Percentiles rank a stretch among this genome's conserved stretches.
These are phyloP conservation scores for Scomberomorus guttatus DNA, from an alignment of 2,797 vertebrate genomes.

Conservation along the genomic window DNA sequence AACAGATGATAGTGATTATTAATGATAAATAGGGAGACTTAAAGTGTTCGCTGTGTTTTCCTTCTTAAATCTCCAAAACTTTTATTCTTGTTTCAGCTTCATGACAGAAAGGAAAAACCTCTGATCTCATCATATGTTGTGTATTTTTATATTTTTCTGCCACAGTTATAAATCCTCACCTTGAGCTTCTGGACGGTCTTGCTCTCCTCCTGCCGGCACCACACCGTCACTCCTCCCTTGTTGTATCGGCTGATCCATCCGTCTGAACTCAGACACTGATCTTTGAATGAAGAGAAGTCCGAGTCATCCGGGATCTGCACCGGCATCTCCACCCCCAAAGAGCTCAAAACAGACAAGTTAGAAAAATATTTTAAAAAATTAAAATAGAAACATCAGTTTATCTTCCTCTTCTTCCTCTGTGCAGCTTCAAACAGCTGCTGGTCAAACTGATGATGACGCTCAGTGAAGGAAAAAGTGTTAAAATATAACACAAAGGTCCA, in stretches of 20 bases:
- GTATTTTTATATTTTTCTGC: no score
- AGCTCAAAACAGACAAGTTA: background rate
- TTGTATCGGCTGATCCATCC: conserved; percentile 89
- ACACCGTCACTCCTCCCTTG: conserved; percentile 89
- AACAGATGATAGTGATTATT: no score
- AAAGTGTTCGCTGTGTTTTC: no score
- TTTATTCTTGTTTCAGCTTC: no score
- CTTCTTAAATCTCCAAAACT: no score
- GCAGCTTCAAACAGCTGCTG: no score
- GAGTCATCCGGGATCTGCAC: conserved; percentile 91
- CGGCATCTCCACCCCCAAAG: conserved; percentile 73
- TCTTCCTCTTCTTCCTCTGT: background rate
- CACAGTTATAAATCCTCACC: conserved; percentile 77
- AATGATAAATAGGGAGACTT: no score
- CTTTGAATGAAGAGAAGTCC: conserved; percentile 90
- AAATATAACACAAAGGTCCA: no score
- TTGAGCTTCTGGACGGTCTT: conserved; percentile 87
- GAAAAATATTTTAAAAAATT: background rate
- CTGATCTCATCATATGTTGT: no score
- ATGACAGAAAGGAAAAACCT: no score
- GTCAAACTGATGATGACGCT: no score
- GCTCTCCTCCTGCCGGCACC: conserved; percentile 86
- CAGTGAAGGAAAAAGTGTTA: no score
- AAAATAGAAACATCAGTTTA: background rate
- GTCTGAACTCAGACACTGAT: conserved; percentile 86